phyloP scores from a whole-genome alignment of 2,113 vertebrate species.

The Mormoops blainvillei region DNA sequence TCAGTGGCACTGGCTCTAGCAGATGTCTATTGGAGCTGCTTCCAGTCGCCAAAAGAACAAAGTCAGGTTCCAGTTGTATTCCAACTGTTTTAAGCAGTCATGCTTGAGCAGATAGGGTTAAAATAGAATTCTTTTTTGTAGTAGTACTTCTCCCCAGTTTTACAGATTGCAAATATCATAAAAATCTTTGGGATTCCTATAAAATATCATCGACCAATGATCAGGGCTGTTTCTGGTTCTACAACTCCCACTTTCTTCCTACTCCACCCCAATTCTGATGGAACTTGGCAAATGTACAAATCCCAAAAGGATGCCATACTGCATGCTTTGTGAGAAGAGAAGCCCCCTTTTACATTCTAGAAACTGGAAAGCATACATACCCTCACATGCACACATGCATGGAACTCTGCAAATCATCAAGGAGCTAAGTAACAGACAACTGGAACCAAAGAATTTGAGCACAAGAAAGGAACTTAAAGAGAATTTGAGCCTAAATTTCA shows the following conservation, averaged over 20 bases:
- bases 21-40: not conserved
- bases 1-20: not conserved
- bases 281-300: not conserved
- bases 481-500: not conserved
- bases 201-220: not conserved
- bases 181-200: slow-evolving; percentile 3
- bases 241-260: not conserved
- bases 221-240: not conserved
- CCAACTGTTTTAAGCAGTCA: not conserved
- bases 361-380: not conserved
- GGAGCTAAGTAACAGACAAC: not conserved
- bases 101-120: not conserved
- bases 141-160: not conserved
- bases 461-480: not conserved
- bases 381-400: slow-evolving; percentile 14
- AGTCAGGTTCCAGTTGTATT: not conserved
- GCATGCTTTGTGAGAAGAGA: slow-evolving; percentile 16
- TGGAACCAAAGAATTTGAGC: not conserved
- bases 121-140: not conserved
- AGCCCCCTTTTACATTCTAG: not conserved
- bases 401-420: not conserved
- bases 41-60: not conserved
- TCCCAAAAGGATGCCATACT: not conserved
- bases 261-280: not conserved
- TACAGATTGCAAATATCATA: not conserved